Conservation (phyloP, 2,797 vertebrate genomes). For the Lepilemur septentrionalis region DNA sequence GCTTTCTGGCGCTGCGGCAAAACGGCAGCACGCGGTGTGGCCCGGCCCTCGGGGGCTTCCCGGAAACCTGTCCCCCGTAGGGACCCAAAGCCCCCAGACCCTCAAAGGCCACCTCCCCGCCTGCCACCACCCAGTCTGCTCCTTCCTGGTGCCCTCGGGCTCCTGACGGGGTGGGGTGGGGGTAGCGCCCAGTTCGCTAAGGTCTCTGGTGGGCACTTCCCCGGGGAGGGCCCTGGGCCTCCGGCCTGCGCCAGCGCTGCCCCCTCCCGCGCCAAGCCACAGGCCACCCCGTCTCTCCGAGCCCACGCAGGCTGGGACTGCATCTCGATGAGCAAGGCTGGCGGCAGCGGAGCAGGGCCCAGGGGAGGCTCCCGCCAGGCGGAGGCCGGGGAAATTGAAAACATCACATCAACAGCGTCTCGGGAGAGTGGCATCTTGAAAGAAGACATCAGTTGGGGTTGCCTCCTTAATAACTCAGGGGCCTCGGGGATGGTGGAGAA, state of each 20-base stretch:
- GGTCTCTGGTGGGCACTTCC: not conserved
- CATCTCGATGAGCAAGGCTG: not conserved
- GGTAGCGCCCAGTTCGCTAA: not conserved
- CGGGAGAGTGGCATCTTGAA: not conserved
- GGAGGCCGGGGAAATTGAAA: accelerated
- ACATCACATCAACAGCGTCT: not conserved
- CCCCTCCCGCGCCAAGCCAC: not conserved
- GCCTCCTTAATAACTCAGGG: no score
- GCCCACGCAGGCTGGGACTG: not conserved
- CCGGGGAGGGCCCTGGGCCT: not conserved
- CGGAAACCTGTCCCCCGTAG: not conserved
- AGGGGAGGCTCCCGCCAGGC: not conserved
- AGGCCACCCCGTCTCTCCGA: not conserved
- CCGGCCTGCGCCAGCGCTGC: accelerated
- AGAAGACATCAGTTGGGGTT: not conserved
- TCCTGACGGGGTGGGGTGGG: not conserved
- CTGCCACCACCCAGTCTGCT: accelerated
- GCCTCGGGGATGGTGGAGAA: accelerated
- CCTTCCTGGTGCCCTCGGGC: not conserved
- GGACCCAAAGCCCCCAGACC: not conserved
- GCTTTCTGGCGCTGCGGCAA: accelerated
- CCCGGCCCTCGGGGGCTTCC: not conserved
- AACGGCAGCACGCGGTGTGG: accelerated
- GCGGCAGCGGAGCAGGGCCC: not conserved
- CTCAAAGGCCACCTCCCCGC: not conserved